A percentile compares a stretch with the other conserved stretches of the same genome.
These are phyloP conservation scores for Phlogophora meticulosa DNA, from an alignment of 2,888 invertebrate species.

Conservation along the genomic window DNA sequence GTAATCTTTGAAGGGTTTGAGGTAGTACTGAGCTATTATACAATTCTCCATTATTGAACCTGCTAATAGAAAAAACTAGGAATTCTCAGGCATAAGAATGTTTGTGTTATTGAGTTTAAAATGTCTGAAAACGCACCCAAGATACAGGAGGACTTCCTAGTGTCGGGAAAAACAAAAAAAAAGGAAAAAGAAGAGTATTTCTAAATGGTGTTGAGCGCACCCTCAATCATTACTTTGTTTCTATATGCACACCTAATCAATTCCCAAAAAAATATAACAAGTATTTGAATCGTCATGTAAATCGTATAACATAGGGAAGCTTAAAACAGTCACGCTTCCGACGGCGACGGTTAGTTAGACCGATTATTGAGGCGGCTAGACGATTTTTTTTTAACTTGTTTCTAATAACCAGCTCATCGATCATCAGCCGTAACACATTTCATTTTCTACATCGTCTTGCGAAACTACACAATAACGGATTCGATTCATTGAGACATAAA, in stretches of 20 bases:
- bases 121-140: too few species aligned
- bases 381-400: slow-evolving; percentile 38
- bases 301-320: slow-evolving; percentile 1
- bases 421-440: slow-evolving; percentile 24
- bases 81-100: too few species aligned
- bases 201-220: too few species aligned
- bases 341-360: slow-evolving; percentile 12
- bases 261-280: background rate
- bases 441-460: slow-evolving; percentile 12
- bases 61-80: too few species aligned
- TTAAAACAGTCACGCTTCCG: slow-evolving; percentile 11
- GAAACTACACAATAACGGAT: slow-evolving; percentile 29
- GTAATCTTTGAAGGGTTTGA: background rate
- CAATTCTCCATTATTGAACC: too few species aligned
- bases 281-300: background rate
- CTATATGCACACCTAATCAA: too few species aligned
- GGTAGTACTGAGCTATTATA: too few species aligned
- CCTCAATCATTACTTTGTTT: too few species aligned
- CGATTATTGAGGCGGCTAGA: slow-evolving; percentile 6
- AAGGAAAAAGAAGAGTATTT: too few species aligned
- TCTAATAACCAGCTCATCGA: slow-evolving; percentile 5
- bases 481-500: slow-evolving; percentile 29
- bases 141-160: too few species aligned
- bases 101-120: too few species aligned
- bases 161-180: too few species aligned